A percentile compares a stretch with the other conserved stretches of the same genome.
Evolutionary conservation across 2,888 invertebrate genomes (phyloP).

Genomic region (Metallyticus violacea): DNA sequence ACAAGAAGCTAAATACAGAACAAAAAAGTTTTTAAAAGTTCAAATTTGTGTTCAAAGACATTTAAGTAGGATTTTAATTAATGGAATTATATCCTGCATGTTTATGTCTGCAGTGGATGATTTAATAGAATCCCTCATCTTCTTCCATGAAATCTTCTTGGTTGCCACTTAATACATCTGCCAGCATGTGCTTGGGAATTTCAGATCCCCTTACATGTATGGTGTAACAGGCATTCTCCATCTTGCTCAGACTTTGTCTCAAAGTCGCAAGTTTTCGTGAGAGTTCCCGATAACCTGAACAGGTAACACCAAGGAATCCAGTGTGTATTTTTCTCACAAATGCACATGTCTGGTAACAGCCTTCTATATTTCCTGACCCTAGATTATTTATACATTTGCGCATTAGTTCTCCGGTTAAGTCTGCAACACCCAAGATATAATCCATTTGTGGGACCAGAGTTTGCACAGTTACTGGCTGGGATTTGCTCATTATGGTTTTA

Average conservation of each 20-base stretch:
- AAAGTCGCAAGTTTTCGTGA: constrained; percentile 68
- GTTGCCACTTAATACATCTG: constrained; percentile 50
- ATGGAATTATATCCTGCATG: too few relatives aligned
- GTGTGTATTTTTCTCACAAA: constrained; percentile 51
- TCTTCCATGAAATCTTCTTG: constrained; percentile 45
- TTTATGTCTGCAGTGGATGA: background rate
- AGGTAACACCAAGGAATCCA: constrained; percentile 50
- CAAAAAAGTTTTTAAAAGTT: too few relatives aligned
- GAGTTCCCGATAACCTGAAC: constrained; percentile 59
- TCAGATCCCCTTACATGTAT: constrained; percentile 77
- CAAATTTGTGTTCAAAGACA: too few relatives aligned
- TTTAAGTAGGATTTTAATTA: too few relatives aligned
- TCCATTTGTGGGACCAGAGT: constrained; percentile 50
- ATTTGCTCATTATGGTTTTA: constrained; percentile 30
- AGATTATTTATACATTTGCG: constrained; percentile 80
- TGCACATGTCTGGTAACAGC: constrained; percentile 68
- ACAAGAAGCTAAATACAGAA: too few relatives aligned
- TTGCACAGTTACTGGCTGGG: constrained; percentile 14
- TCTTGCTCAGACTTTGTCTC: constrained; percentile 74
- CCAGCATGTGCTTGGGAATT: constrained; percentile 67
- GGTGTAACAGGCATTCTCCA: constrained; percentile 80
- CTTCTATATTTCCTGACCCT: constrained; percentile 68
- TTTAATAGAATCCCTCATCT: constrained; percentile 50
- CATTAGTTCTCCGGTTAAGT: constrained; percentile 90
- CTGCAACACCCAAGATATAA: constrained; percentile 76